phyloP scores from a whole-genome alignment of 1,140 invertebrate genomes.

The Wiebesia pumilae region DNA sequence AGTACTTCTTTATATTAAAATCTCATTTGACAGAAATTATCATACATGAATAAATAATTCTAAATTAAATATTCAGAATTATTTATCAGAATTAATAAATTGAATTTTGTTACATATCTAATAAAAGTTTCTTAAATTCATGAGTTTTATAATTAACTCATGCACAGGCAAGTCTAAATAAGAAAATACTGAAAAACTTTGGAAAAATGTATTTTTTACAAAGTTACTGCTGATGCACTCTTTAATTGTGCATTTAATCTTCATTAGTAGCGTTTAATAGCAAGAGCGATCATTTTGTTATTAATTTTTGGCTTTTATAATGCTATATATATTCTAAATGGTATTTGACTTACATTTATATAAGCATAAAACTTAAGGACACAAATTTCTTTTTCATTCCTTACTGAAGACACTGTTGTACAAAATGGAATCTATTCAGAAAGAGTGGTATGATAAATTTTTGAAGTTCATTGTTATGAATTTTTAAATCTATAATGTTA shows the following conservation, averaged over 20 bases:
- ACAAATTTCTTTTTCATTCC: no score
- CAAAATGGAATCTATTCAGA: no score
- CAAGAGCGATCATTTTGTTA: no score
- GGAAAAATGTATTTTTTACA: constrained; percentile 22
- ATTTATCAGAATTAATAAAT: neutral
- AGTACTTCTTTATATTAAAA: neutral
- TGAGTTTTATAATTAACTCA: constrained; percentile 1
- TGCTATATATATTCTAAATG: no score
- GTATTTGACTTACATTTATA: neutral
- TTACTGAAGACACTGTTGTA: no score
- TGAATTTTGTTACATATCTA: neutral
- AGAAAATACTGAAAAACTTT: constrained; percentile 13
- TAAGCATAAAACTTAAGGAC: neutral
- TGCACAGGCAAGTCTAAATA: neutral
- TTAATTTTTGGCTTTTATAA: no score
- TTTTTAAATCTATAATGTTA: neutral
- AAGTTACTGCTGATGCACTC: neutral
- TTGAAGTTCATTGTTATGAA: constrained; percentile 37
- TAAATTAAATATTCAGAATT: neutral
- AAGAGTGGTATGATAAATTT: constrained; percentile 41
- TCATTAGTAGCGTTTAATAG: constrained; percentile 24
- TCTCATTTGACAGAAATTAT: constrained; percentile 1
- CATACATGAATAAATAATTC: constrained; percentile 26
- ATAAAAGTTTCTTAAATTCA: constrained; percentile 33
- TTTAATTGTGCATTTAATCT: neutral